Evolutionary conservation across 2,113 vertebrate species (phyloP).

Genomic region (Ahaetulla prasina): DNA sequence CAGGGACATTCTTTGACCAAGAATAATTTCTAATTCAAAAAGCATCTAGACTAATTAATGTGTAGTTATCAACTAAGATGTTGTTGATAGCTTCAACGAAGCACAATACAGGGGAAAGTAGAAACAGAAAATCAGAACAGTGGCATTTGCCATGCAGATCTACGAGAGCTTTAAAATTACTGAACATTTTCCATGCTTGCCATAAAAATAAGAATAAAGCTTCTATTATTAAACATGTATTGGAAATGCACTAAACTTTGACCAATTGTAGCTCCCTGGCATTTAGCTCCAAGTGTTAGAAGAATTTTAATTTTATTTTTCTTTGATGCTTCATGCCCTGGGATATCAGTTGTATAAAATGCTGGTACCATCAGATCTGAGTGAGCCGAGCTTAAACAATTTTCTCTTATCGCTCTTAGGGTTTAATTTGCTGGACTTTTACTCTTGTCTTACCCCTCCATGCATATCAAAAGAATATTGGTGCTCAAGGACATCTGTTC

Average conservation of each 20-base stretch:
- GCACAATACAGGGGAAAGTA: not conserved
- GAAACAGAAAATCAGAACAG: not conserved
- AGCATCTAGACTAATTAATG: not conserved
- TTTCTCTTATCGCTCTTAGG: not conserved
- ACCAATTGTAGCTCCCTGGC: not conserved
- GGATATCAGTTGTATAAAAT: not conserved
- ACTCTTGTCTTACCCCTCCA: slow-evolving; percentile 5
- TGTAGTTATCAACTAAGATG: not conserved
- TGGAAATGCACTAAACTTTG: not conserved
- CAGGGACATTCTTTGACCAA: not conserved
- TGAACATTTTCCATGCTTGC: not conserved
- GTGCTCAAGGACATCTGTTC: slow-evolving; percentile 35
- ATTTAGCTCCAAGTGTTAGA: too few species aligned
- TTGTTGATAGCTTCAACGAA: not conserved
- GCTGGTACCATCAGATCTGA: not conserved
- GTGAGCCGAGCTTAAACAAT: slow-evolving; percentile 5
- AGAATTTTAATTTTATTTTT: not conserved
- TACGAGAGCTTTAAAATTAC: not conserved
- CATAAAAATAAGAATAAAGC: not conserved
- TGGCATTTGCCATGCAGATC: not conserved
- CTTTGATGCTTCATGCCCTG: not conserved
- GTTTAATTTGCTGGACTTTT: slow-evolving; percentile 40
- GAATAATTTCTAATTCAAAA: not conserved
- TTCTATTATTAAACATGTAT: not conserved
- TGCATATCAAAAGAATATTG: slow-evolving; percentile 14